Evolutionary conservation across 2,797 vertebrate genomes (phyloP).

Genomic region (Karalla daura): DNA sequence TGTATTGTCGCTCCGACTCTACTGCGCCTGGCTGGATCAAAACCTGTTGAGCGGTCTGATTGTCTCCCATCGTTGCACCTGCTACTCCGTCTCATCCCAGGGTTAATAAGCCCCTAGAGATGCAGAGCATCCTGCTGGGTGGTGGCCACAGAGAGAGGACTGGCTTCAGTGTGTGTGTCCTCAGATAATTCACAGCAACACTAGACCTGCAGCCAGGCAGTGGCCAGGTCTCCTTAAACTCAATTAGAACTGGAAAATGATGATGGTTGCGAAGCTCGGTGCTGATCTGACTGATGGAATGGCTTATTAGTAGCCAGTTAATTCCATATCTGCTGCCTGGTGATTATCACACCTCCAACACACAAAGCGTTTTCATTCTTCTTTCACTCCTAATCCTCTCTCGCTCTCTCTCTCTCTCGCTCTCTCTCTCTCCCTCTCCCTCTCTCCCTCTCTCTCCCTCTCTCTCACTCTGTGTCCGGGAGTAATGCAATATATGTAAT

Average conservation of each 20-base stretch:
- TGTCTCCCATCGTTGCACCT: too few species aligned
- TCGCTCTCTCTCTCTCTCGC: not conserved
- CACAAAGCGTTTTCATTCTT: conserved; percentile 47
- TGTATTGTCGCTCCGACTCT: not conserved
- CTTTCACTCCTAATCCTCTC: conserved; percentile 32
- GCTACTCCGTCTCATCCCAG: too few species aligned
- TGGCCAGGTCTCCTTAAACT: conserved; percentile 44
- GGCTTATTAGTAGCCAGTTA: conserved; percentile 57
- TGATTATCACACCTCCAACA: conserved; percentile 62
- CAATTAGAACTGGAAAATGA: conserved; percentile 63
- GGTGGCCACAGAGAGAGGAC: conserved; percentile 55
- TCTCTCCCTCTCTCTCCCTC: conserved; percentile 3
- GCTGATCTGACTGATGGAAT: conserved; percentile 53
- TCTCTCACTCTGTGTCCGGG: too few species aligned
- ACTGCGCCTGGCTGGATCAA: conserved; percentile 31
- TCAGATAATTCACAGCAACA: conserved; percentile 36
- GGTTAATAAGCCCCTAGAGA: too few species aligned
- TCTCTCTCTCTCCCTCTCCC: not conserved
- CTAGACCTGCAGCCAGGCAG: conserved; percentile 63
- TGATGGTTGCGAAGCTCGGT: conserved; percentile 49
- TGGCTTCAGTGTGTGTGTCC: conserved; percentile 38
- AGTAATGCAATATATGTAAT: too few species aligned
- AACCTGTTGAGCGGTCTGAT: conserved; percentile 86
- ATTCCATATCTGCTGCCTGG: conserved; percentile 62
- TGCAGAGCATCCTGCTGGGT: too few species aligned